phyloP scores from a whole-genome alignment of 2,888 invertebrate species.

The Ypsolopha scabrella region DNA sequence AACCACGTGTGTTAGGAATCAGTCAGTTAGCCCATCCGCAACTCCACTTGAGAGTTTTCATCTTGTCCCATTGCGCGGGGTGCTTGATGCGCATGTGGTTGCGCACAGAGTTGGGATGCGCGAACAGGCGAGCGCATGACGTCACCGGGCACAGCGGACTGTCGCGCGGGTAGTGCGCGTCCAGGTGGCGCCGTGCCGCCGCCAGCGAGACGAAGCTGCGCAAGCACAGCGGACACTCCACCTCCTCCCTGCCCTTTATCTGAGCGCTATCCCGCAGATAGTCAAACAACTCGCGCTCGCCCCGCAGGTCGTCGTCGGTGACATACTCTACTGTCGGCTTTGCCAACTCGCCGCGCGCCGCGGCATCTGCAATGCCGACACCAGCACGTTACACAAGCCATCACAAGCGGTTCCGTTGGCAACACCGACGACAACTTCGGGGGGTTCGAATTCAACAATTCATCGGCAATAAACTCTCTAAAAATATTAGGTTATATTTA shows the following conservation, averaged over 20 bases:
- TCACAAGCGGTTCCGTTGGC: constrained; percentile 29
- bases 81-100: constrained; percentile 91
- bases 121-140: constrained; percentile 79
- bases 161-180: constrained; percentile 87
- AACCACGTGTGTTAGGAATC: neutral
- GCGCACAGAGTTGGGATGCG: constrained; percentile 88
- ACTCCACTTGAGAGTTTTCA: constrained; percentile 84
- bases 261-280: constrained; percentile 19
- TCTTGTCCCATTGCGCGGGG: constrained; percentile 83
- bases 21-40: constrained; percentile 61
- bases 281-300: constrained; percentile 30
- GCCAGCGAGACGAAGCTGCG: constrained; percentile 75
- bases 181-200: constrained; percentile 79
- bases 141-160: constrained; percentile 85
- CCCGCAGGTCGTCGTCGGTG: constrained; percentile 41
- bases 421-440: constrained; percentile 33
- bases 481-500: constrained; percentile 34
- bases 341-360: constrained; percentile 31
- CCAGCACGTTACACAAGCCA: constrained; percentile 34
- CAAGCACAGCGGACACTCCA: constrained; percentile 81
- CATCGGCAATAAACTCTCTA: constrained; percentile 41
- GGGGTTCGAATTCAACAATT: constrained; percentile 14
- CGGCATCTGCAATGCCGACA: constrained; percentile 75
- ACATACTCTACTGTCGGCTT: constrained; percentile 23
- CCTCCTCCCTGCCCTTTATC: constrained; percentile 15